A percentile compares a stretch with the other conserved stretches of the same genome.
Conservation (phyloP, 2,113 vertebrate genomes). For the Bos indicus region DNA sequence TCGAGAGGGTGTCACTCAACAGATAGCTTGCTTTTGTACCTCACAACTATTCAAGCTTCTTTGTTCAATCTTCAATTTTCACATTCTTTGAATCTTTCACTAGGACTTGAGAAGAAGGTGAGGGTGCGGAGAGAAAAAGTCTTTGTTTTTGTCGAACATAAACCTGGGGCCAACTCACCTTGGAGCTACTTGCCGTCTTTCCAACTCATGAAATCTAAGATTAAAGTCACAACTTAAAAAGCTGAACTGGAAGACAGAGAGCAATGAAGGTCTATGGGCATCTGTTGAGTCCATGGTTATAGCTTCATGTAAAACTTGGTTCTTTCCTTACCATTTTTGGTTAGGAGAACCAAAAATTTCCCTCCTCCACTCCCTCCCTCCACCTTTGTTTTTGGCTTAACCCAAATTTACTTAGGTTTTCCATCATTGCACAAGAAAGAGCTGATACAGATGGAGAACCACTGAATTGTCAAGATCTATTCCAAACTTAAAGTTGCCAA, state of each 20-base stretch:
- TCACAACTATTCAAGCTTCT: background rate
- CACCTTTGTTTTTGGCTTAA: background rate
- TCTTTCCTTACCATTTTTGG: background rate
- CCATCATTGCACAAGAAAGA: slow-evolving; percentile 21
- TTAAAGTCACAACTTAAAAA: background rate
- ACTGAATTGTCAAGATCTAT: background rate
- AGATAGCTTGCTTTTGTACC: background rate
- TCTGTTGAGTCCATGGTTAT: background rate
- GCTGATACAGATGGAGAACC: slow-evolving; percentile 20
- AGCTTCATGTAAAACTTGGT: background rate
- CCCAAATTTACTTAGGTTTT: slow-evolving; percentile 24
- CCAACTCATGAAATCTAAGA: background rate
- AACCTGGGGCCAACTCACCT: background rate
- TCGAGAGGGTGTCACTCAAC: background rate
- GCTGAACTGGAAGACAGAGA: background rate
- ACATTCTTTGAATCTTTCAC: background rate
- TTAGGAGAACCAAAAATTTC: background rate
- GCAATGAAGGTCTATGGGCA: background rate
- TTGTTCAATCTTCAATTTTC: background rate
- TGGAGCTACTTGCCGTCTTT: background rate
- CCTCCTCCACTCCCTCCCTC: background rate
- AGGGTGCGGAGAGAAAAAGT: background rate
- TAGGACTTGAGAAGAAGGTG: background rate
- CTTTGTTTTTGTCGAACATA: background rate
- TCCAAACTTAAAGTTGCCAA: slow-evolving; percentile 30